These are phyloP conservation scores for Hypselothyrea guttata DNA, from an alignment of 2,888 invertebrate genomes.

Conservation along the genomic window DNA sequence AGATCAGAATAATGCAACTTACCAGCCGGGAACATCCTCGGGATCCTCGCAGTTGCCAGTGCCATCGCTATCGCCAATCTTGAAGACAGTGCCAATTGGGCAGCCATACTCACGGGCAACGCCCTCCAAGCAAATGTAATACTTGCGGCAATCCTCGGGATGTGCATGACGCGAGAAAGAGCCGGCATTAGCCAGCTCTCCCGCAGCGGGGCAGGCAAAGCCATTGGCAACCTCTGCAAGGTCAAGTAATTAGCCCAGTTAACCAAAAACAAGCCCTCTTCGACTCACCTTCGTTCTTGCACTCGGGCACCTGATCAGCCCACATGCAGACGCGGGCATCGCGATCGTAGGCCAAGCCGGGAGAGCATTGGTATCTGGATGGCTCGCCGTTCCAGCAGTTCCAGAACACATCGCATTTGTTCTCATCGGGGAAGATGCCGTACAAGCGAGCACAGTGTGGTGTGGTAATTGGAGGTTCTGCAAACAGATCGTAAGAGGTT, in stretches of 20 bases:
- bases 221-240: slow-evolving; percentile 93
- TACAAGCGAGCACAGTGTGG: slow-evolving; percentile 93
- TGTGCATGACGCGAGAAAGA: slow-evolving; percentile 97
- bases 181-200: slow-evolving; percentile 91
- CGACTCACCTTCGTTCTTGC: slow-evolving; percentile 91
- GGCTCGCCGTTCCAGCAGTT: slow-evolving; percentile 98
- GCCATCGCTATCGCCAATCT: slow-evolving; percentile 94
- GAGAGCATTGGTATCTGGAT: slow-evolving; percentile 96
- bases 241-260: not conserved
- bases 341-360: slow-evolving; percentile 96
- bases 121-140: slow-evolving; percentile 96
- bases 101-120: slow-evolving; percentile 96
- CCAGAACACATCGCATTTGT: slow-evolving; percentile 96
- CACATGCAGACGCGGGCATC: slow-evolving; percentile 97
- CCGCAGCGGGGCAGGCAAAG: slow-evolving; percentile 91
- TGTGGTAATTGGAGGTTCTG: slow-evolving; percentile 92
- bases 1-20: slow-evolving; percentile 82
- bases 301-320: slow-evolving; percentile 97
- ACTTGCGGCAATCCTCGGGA: slow-evolving; percentile 96
- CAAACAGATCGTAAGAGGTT: not conserved
- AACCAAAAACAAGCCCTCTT: not conserved
- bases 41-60: slow-evolving; percentile 97
- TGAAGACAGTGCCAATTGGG: slow-evolving; percentile 97
- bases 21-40: slow-evolving; percentile 98
- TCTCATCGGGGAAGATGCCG: slow-evolving; percentile 95